These are phyloP conservation scores for Pyrochroa serraticornis DNA, from an alignment of 2,888 invertebrate species.

Conservation along the genomic window DNA sequence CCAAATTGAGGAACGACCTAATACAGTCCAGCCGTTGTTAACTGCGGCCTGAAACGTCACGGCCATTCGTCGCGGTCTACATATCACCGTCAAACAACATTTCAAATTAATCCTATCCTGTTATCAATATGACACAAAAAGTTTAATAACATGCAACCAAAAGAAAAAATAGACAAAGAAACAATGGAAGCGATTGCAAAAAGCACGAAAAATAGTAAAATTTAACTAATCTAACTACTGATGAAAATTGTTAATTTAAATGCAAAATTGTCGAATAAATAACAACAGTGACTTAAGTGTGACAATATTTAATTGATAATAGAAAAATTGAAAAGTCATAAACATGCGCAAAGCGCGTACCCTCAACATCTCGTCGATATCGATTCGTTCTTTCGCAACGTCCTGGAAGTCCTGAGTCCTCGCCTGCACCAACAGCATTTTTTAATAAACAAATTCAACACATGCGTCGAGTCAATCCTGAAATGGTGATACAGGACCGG, in stretches of 20 bases:
- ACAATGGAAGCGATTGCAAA: conserved; percentile 6
- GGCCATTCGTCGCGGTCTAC: no score
- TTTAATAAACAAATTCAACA: conserved; percentile 30
- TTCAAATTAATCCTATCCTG: no score
- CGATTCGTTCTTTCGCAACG: conserved; percentile 48
- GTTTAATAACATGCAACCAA: no score
- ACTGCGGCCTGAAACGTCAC: no score
- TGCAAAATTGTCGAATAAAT: conserved; percentile 11
- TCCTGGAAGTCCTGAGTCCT: conserved; percentile 39
- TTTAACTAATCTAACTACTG: not conserved
- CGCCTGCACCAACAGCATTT: conserved; percentile 40
- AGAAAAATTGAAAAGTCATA: conserved; percentile 41
- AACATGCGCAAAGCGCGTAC: conserved; percentile 49
- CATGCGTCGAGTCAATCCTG: not conserved
- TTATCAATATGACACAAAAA: no score
- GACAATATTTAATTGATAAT: conserved; percentile 25
- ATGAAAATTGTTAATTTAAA: not conserved
- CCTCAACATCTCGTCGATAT: conserved; percentile 44
- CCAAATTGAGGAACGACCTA: no score
- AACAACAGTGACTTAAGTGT: not conserved
- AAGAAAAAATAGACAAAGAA: not conserved
- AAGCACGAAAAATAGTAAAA: conserved; percentile 4
- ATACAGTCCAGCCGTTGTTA: no score
- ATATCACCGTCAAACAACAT: no score
- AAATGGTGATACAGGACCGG: conserved; percentile 7